Conservation (phyloP, 1,140 invertebrate species). For the Calephelis virginiensis region DNA sequence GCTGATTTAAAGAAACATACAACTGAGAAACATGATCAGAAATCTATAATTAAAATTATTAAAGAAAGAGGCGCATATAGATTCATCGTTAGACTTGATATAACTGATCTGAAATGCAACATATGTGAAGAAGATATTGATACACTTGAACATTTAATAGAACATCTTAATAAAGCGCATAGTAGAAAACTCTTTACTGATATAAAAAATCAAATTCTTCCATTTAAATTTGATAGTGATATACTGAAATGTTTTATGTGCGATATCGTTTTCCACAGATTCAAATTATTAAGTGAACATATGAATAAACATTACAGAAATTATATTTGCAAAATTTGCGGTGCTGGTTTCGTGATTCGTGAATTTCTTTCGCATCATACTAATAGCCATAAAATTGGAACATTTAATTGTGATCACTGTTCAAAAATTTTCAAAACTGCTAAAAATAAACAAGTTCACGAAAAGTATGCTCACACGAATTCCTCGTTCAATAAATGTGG, state of each 20-base stretch:
- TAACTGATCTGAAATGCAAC: slow-evolving; percentile 41
- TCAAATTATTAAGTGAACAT: slow-evolving; percentile 50
- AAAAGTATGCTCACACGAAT: slow-evolving; percentile 46
- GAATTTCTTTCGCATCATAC: slow-evolving; percentile 39
- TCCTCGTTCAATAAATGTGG: slow-evolving; percentile 48
- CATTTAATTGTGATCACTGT: slow-evolving; percentile 46
- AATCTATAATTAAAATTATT: slow-evolving; percentile 26
- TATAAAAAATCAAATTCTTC: slow-evolving; percentile 41
- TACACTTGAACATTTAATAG: slow-evolving; percentile 32
- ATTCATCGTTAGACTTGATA: slow-evolving; percentile 41
- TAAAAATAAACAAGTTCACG: slow-evolving; percentile 46
- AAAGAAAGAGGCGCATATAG: slow-evolving; percentile 30
- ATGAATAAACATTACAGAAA: slow-evolving; percentile 58
- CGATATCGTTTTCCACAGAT: slow-evolving; percentile 45
- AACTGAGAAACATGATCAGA: slow-evolving; percentile 28
- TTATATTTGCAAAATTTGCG: slow-evolving; percentile 50
- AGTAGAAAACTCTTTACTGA: slow-evolving; percentile 31
- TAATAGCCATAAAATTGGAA: slow-evolving; percentile 42
- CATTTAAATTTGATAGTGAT: slow-evolving; percentile 43
- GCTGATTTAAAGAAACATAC: slow-evolving; percentile 40
- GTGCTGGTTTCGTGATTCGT: slow-evolving; percentile 47
- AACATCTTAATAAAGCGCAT: slow-evolving; percentile 36
- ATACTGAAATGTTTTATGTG: slow-evolving; percentile 41
- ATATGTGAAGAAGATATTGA: slow-evolving; percentile 34
- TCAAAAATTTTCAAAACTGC: slow-evolving; percentile 45